Evolutionary conservation across 2,113 vertebrate genomes (phyloP).

Genomic region (Aspidoscelis tigris): DNA sequence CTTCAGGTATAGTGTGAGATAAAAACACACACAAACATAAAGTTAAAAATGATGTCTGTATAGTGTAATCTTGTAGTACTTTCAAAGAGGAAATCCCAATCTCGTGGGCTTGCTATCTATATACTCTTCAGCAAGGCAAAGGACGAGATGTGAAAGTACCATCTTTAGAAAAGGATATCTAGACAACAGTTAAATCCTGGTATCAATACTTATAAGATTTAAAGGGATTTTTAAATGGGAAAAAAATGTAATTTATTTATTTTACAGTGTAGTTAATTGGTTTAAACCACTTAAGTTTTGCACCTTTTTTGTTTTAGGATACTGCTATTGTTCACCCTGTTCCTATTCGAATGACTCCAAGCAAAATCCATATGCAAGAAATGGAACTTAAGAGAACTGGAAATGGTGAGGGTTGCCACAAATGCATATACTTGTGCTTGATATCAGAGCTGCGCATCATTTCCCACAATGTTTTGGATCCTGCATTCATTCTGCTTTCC

Average conservation of each 20-base stretch:
- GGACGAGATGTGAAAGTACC: neutral
- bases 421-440: neutral
- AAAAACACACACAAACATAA: too few relatives aligned
- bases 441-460: neutral
- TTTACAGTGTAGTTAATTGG: neutral
- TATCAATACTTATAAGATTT: neutral
- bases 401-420: conserved; percentile 83
- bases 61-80: neutral
- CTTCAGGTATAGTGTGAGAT: too few relatives aligned
- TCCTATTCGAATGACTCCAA: conserved; percentile 98
- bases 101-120: neutral
- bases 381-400: conserved; percentile 97
- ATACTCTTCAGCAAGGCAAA: neutral
- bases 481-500: neutral
- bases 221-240: neutral
- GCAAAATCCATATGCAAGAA: conserved; percentile 99
- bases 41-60: too few relatives aligned
- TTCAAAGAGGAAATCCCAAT: neutral
- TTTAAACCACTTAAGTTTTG: neutral
- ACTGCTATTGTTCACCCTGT: conserved; percentile 98
- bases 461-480: neutral
- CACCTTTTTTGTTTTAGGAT: conserved; percentile 79
- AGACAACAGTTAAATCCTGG: neutral
- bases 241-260: neutral
- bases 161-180: neutral